Base-by-base conservation (phyloP, 2,888 invertebrate species). In the Torymus auratus region DNA sequence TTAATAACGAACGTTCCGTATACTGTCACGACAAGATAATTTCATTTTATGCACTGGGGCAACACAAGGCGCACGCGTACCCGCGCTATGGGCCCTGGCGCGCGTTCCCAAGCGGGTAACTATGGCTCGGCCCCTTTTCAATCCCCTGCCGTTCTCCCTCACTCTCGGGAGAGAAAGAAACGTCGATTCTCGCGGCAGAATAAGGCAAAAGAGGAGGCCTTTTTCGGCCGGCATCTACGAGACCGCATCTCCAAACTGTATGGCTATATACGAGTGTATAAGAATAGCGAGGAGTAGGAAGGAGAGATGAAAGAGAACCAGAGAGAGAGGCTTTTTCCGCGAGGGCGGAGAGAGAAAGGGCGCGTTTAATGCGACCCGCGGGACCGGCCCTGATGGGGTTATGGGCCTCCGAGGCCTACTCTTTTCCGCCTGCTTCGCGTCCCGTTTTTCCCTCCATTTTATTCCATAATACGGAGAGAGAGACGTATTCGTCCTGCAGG, bases 351-450 rank as follows among this genome's bases (percentile, higher is more conserved):
- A 55, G 76, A 58, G 23, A 72, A 60, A 76, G 68, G 81, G 73
- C 62, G 84, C 82, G 82, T 85, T 88, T 89, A 89, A 91, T 89
- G 86, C 85, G 83, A 85, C 90, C 90, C 89, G 79, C 85, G 90
- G 88, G 90, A 90, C 84, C 81, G 86, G 87, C 90, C 90, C 91
- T 92, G 92, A 93, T 93, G 92, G 92, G 93, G 93, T 93, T 93
- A 93, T 92, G 91, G 91, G 92, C 92, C 93, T 92, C 93, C 84
- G 88, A 89, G 92, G 93, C 89, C 90, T 91, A 90, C 90, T 91
- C 89, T 88, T 88, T 88, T 88, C 86, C 86, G 84, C 86, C 87
- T 85, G 86, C 85, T 88, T 88, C 86, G 86, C 86, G 84, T 87
- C 86, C 88, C 86, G 87, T 87, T 90, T 89, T 82, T 89, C 88